These are phyloP conservation scores for Oophaga sylvatica DNA, from an alignment of 2,797 vertebrate genomes.

Conservation along the genomic window DNA sequence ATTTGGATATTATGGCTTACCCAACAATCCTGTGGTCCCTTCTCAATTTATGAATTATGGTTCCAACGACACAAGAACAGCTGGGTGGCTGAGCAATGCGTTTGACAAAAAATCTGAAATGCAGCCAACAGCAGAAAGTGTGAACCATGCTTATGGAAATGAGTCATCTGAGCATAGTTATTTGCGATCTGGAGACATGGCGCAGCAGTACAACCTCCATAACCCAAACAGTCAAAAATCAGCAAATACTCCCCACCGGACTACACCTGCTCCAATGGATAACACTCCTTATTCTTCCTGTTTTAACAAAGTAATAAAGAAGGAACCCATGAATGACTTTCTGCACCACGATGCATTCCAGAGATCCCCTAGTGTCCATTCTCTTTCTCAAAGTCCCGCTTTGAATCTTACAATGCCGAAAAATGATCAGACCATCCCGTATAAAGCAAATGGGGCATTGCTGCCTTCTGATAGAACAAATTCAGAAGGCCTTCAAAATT, in stretches of 20 bases:
- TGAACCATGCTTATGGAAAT: constrained; percentile 76
- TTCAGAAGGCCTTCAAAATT: constrained; percentile 76
- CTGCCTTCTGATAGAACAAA: constrained; percentile 73
- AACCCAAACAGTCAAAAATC: constrained; percentile 70
- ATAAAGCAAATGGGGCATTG: constrained; percentile 78
- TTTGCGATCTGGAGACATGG: constrained; percentile 63
- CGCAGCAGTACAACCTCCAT: constrained; percentile 78
- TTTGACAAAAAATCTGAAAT: constrained; percentile 87
- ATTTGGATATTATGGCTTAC: constrained; percentile 86
- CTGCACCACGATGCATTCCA: constrained; percentile 72
- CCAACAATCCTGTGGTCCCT: constrained; percentile 86
- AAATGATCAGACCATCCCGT: constrained; percentile 74
- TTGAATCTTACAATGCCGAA: constrained; percentile 65
- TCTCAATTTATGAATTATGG: constrained; percentile 86
- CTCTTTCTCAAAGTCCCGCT: neutral
- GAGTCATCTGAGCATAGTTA: constrained; percentile 69
- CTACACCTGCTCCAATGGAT: constrained; percentile 66
- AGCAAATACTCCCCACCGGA: constrained; percentile 50
- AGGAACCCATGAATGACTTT: constrained; percentile 86
- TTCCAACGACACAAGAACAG: constrained; percentile 72
- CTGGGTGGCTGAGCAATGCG: constrained; percentile 73
- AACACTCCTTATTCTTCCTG: constrained; percentile 70
- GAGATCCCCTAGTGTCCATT: constrained; percentile 40
- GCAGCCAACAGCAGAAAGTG: constrained; percentile 80
- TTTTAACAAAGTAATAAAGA: constrained; percentile 83